These are phyloP conservation scores for Himalopsyche japonica DNA, from an alignment of 2,888 invertebrate genomes.

Conservation along the genomic window DNA sequence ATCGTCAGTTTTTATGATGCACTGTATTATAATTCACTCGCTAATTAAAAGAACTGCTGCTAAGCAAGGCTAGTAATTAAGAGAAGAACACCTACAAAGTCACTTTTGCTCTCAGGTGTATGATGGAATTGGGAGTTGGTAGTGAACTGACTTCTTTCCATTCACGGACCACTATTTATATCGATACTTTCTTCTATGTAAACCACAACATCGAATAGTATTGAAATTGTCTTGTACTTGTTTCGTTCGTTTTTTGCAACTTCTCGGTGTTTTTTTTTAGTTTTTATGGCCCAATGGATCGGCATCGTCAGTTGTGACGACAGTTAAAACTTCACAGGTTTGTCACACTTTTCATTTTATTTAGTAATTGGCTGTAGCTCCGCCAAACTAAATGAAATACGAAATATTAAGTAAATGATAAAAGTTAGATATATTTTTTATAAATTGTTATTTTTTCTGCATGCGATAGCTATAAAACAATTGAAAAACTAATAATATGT, in stretches of 20 bases:
- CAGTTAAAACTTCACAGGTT: slow-evolving; percentile 5
- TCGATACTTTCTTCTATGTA: slow-evolving; percentile 36
- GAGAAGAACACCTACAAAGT: slow-evolving; percentile 14
- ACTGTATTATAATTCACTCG: neutral
- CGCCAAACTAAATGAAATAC: neutral
- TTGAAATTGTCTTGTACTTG: slow-evolving; percentile 34
- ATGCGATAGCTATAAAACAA: neutral
- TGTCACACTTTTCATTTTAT: slow-evolving; percentile 40
- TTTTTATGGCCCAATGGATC: slow-evolving; percentile 37
- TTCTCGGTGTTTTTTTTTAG: slow-evolving; percentile 8
- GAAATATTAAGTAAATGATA: neutral
- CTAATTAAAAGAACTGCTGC: neutral
- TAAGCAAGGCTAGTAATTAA: neutral
- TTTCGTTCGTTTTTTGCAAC: slow-evolving; percentile 31
- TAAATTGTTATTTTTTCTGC: neutral
- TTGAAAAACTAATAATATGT: no score
- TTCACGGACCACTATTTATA: slow-evolving; percentile 39
- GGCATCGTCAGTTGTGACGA: slow-evolving; percentile 33
- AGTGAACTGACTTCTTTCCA: slow-evolving; percentile 35
- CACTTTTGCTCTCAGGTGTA: slow-evolving; percentile 20
- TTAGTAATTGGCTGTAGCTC: slow-evolving; percentile 20
- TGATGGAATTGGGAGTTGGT: slow-evolving; percentile 26
- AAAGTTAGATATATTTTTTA: neutral
- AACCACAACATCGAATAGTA: slow-evolving; percentile 35
- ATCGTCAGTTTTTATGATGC: neutral